phyloP scores from a whole-genome alignment of 1,140 invertebrate genomes.

The Drosophila arawakana region DNA sequence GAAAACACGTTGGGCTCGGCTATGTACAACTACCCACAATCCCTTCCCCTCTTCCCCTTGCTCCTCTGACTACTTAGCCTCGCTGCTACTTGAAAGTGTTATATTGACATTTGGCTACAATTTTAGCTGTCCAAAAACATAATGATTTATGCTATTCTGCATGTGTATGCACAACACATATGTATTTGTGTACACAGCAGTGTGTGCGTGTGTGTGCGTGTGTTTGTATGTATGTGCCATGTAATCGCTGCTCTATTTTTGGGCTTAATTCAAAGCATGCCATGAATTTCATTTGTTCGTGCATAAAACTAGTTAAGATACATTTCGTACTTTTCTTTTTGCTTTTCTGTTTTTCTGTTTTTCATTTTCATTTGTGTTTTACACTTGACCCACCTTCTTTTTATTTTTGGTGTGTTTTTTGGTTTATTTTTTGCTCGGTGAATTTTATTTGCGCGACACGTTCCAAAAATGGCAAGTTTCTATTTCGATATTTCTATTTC shows the following conservation, averaged over 20 bases:
- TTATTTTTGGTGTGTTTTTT: slow-evolving; percentile 23
- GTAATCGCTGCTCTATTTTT: slow-evolving; percentile 60
- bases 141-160: slow-evolving; percentile 76
- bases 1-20: slow-evolving; percentile 47
- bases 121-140: slow-evolving; percentile 50
- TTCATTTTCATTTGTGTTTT: slow-evolving; percentile 38
- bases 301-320: slow-evolving; percentile 75
- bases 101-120: slow-evolving; percentile 77
- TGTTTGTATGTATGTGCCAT: slow-evolving; percentile 26
- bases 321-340: slow-evolving; percentile 1
- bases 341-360: slow-evolving; percentile 41
- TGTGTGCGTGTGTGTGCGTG: neutral
- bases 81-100: slow-evolving; percentile 63
- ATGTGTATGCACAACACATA: slow-evolving; percentile 26
- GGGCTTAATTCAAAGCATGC: slow-evolving; percentile 58
- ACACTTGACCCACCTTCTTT: slow-evolving; percentile 80
- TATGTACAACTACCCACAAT: slow-evolving; percentile 19
- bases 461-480: slow-evolving; percentile 53
- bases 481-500: slow-evolving; percentile 51
- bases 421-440: slow-evolving; percentile 35
- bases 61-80: neutral
- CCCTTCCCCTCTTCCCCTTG: neutral
- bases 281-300: slow-evolving; percentile 65
- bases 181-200: neutral
- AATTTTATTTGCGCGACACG: slow-evolving; percentile 68